A percentile compares a stretch with the other conserved stretches of the same genome.
Evolutionary conservation across 1,140 invertebrate species (phyloP).

Genomic region (Dryas iulia): DNA sequence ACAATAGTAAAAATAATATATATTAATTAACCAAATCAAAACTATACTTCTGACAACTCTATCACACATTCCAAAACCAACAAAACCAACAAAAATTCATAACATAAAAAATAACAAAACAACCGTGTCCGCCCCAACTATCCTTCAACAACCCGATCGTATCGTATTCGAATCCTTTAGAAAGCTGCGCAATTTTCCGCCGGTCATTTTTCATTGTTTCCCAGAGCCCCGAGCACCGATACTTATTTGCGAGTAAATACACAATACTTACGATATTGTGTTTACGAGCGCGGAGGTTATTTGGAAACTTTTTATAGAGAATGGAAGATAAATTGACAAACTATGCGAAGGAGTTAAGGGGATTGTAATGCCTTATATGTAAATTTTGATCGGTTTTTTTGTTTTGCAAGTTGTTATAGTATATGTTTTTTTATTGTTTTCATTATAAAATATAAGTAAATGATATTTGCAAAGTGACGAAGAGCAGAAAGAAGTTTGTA

Average conservation of each 20-base stretch:
- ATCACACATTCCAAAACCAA: background rate
- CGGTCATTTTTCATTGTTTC: slow-evolving; percentile 78
- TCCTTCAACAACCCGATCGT: slow-evolving; percentile 42
- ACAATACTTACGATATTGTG: slow-evolving; percentile 52
- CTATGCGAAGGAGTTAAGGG: slow-evolving; percentile 21
- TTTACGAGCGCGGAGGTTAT: slow-evolving; percentile 53
- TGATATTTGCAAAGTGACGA: too few relatives aligned
- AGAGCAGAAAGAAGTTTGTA: too few relatives aligned
- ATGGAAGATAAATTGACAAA: slow-evolving; percentile 45
- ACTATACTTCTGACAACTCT: too few relatives aligned
- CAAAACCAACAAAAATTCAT: background rate
- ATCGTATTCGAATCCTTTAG: slow-evolving; percentile 49
- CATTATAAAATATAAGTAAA: too few relatives aligned
- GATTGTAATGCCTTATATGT: slow-evolving; percentile 10
- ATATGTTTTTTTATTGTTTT: too few relatives aligned
- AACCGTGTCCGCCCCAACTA: slow-evolving; percentile 40
- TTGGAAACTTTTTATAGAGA: slow-evolving; percentile 47
- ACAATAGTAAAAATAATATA: too few relatives aligned
- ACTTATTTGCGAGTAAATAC: slow-evolving; percentile 70
- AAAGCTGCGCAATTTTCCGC: slow-evolving; percentile 74
- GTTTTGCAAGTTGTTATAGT: background rate
- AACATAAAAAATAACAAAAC: background rate
- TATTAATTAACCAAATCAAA: too few relatives aligned
- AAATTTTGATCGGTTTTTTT: slow-evolving; percentile 6
- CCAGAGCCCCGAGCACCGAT: slow-evolving; percentile 42